phyloP scores from a whole-genome alignment of 2,888 invertebrate species.

The Lepidochitona cinerea region DNA sequence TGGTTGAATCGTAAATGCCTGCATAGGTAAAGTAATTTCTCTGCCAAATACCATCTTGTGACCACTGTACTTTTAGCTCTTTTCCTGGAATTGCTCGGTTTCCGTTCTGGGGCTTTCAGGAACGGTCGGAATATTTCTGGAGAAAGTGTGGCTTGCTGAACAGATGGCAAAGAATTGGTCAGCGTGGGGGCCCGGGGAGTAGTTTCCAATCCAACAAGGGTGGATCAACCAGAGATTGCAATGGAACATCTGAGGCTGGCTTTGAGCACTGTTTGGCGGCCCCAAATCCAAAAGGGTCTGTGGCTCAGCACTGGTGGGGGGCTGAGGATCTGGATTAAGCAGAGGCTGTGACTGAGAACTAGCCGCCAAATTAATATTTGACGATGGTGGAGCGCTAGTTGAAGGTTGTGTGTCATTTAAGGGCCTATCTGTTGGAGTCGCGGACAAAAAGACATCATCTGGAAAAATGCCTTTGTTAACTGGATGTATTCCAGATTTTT shows the following conservation, averaged over 20 bases:
- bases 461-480: not conserved
- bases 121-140: constrained; percentile 3
- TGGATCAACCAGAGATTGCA: too few relatives aligned
- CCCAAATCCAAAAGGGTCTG: too few relatives aligned
- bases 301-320: too few relatives aligned
- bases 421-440: not conserved
- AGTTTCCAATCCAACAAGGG: too few relatives aligned
- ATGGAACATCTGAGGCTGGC: not conserved
- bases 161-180: too few relatives aligned
- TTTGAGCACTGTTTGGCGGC: not conserved
- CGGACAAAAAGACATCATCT: not conserved
- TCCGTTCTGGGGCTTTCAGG: constrained; percentile 1
- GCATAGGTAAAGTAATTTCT: too few relatives aligned
- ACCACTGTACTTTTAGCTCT: not conserved
- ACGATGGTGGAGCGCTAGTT: not conserved
- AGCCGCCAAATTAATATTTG: too few relatives aligned
- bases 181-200: too few relatives aligned
- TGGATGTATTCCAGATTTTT: not conserved
- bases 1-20: too few relatives aligned
- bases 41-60: too few relatives aligned
- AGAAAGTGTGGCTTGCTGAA: not conserved
- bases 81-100: not conserved
- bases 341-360: not conserved
- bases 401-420: not conserved
- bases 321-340: too few relatives aligned